phyloP scores from a whole-genome alignment of 2,113 vertebrate genomes.

The Regulus satrapa region DNA sequence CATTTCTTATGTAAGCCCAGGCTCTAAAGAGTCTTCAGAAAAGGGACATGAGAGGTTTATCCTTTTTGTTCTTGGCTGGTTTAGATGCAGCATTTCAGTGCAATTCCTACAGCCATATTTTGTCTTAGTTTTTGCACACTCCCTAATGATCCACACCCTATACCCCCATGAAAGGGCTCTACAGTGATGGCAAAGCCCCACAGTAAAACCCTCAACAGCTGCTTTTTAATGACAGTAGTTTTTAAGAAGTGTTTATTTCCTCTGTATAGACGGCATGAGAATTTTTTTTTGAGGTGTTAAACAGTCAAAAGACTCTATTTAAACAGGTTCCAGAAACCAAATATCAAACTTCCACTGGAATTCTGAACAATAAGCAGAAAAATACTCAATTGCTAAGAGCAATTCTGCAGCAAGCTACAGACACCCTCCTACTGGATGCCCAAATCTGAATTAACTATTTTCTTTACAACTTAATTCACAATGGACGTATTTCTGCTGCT shows the following conservation, averaged over 20 bases:
- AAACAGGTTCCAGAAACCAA: background rate
- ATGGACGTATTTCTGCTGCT: background rate
- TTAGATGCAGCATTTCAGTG: background rate
- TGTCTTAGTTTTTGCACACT: background rate
- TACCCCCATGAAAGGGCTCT: background rate
- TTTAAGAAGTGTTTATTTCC: background rate
- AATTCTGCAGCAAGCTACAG: background rate
- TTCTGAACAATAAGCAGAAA: background rate
- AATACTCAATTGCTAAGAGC: background rate
- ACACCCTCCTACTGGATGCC: background rate
- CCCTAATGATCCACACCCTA: background rate
- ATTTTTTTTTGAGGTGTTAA: background rate
- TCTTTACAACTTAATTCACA: background rate
- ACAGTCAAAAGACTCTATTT: background rate
- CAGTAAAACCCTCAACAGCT: background rate
- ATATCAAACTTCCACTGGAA: background rate
- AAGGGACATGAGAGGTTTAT: background rate
- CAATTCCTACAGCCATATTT: background rate
- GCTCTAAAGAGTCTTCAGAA: background rate
- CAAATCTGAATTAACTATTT: background rate
- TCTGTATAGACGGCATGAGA: background rate
- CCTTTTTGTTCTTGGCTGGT: background rate
- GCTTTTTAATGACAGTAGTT: background rate
- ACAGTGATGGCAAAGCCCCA: background rate
- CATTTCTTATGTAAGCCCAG: background rate